phyloP scores from a whole-genome alignment of 2,888 invertebrate species.

The Balanococcus diminutus region DNA sequence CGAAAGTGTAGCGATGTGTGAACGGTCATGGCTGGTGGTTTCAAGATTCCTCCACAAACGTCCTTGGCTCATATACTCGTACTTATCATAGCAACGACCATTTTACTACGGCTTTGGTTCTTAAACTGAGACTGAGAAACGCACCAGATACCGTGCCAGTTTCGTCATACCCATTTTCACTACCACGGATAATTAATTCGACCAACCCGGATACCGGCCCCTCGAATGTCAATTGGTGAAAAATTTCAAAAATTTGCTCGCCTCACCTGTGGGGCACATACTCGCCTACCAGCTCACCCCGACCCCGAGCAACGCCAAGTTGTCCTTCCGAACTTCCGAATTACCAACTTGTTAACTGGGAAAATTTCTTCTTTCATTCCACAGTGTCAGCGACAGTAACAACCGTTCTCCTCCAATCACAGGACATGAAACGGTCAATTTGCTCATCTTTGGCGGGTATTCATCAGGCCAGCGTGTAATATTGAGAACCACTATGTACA shows the following conservation, averaged over 20 bases:
- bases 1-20: constrained; percentile 17
- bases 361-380: not conserved
- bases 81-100: not conserved
- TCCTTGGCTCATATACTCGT: constrained; percentile 41
- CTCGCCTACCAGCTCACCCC: not conserved
- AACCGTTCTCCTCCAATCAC: too few relatives aligned
- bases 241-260: not conserved
- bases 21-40: constrained; percentile 44
- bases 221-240: not conserved
- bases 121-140: not conserved
- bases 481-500: not conserved
- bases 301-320: not conserved
- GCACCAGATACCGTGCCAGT: not conserved
- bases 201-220: not conserved
- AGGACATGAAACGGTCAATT: too few relatives aligned
- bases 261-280: not conserved
- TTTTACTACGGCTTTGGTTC: constrained; percentile 20
- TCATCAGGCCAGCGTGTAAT: not conserved
- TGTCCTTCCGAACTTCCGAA: not conserved
- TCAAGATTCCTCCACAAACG: constrained; percentile 29
- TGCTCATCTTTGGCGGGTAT: not conserved
- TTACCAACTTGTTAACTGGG: not conserved
- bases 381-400: not conserved
- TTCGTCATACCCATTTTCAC: not conserved
- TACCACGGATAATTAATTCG: constrained; percentile 13